These are phyloP conservation scores for Sitta carolinensis DNA, from an alignment of 2,797 vertebrate species.

Conservation along the genomic window DNA sequence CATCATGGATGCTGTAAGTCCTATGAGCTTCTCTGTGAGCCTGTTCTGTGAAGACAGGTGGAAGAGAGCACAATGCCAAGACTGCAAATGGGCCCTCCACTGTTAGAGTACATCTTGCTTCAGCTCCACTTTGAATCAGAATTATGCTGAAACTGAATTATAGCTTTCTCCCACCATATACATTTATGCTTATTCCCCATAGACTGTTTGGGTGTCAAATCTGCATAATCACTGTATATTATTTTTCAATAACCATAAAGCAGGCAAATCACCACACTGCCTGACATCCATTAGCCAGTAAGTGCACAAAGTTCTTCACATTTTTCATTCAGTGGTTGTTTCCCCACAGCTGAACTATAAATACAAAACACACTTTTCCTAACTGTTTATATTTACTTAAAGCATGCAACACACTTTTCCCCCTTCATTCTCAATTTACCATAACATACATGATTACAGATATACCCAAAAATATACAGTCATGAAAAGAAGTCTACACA, in stretches of 20 bases:
- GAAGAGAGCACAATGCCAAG: neutral
- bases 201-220: conserved; percentile 60
- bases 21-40: neutral
- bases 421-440: neutral
- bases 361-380: conserved; percentile 52
- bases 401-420: neutral
- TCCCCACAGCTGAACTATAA: conserved; percentile 41
- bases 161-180: neutral
- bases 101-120: neutral
- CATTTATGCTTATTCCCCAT: conserved; percentile 28
- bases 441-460: neutral
- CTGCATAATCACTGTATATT: conserved; percentile 63
- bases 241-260: conserved; percentile 71
- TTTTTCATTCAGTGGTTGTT: conserved; percentile 51
- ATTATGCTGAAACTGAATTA: conserved; percentile 44
- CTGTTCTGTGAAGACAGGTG: neutral
- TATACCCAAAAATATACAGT: neutral
- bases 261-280: conserved; percentile 38
- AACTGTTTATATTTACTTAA: conserved; percentile 24
- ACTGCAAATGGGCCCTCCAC: neutral
- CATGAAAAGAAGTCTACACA: neutral
- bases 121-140: conserved; percentile 13
- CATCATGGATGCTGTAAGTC: accelerated
- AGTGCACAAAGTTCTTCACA: conserved; percentile 51
- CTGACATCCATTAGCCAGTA: conserved; percentile 63